These are phyloP conservation scores for Drosophila borealis DNA, from an alignment of 2,888 invertebrate species.

Conservation along the genomic window DNA sequence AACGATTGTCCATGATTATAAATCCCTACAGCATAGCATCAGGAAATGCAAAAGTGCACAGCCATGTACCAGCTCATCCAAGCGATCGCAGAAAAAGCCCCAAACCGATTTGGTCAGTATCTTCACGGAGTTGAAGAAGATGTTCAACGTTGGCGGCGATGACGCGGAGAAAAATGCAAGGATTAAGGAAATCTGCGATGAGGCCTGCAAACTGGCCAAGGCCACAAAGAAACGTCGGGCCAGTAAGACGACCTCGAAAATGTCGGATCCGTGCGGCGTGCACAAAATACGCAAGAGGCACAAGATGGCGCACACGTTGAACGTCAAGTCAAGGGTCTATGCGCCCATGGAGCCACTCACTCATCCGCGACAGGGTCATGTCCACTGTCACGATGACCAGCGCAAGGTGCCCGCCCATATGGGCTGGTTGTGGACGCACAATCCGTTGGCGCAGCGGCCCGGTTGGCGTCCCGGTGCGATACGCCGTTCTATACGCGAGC, in stretches of 20 bases:
- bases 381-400: constrained; percentile 82
- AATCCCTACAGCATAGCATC: constrained; percentile 46
- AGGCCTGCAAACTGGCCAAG: constrained; percentile 56
- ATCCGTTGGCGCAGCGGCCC: constrained; percentile 61
- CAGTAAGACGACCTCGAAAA: neutral
- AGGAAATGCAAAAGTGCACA: constrained; percentile 23
- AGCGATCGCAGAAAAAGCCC: constrained; percentile 17
- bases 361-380: constrained; percentile 84
- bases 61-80: neutral
- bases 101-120: constrained; percentile 70
- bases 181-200: constrained; percentile 55
- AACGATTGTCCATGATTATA: constrained; percentile 47
- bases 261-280: neutral
- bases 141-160: constrained; percentile 48
- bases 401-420: constrained; percentile 87
- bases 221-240: neutral
- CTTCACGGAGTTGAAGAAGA: constrained; percentile 76
- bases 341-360: constrained; percentile 6
- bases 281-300: constrained; percentile 12
- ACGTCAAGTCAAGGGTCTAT: constrained; percentile 47
- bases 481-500: constrained; percentile 80
- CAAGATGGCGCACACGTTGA: neutral
- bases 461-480: constrained; percentile 84
- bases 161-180: constrained; percentile 13
- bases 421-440: constrained; percentile 89